These are phyloP conservation scores for Astropecten irregularis DNA, from an alignment of 53 echinoderm and acorn worm genomes.

Conservation along the genomic window DNA sequence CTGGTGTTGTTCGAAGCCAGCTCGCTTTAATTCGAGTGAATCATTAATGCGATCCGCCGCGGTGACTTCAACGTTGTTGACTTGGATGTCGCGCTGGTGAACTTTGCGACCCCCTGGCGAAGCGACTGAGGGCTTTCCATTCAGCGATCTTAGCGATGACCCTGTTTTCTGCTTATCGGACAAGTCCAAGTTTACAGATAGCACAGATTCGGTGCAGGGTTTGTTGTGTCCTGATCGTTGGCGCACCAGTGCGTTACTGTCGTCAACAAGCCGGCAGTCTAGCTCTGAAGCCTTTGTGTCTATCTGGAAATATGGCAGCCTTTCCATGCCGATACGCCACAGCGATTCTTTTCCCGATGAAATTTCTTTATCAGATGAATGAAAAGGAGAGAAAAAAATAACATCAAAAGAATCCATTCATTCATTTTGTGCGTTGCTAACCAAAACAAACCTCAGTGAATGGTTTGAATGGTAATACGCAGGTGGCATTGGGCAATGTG, in stretches of 20 bases:
- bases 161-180: background rate
- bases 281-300: background rate
- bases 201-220: background rate
- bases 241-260: background rate
- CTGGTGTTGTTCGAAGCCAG: background rate
- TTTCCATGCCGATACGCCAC: conserved; percentile 38
- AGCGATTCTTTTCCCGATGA: background rate
- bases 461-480: background rate
- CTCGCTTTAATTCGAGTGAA: background rate
- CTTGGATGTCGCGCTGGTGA: background rate
- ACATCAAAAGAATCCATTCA: no score
- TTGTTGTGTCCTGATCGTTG: background rate
- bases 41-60: conserved; percentile 15
- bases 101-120: background rate
- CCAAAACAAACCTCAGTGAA: background rate
- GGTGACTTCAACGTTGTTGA: background rate
- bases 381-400: no score
- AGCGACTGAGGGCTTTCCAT: background rate
- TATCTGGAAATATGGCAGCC: background rate
- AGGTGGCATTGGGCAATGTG: background rate
- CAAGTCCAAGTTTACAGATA: conserved; percentile 4
- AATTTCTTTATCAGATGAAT: conserved; percentile 34
- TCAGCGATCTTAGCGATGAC: background rate
- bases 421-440: background rate
- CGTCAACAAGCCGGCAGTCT: background rate